Evolutionary conservation across 2,888 invertebrate species (phyloP).

Genomic region (Lepidocyrtinus sp.): DNA sequence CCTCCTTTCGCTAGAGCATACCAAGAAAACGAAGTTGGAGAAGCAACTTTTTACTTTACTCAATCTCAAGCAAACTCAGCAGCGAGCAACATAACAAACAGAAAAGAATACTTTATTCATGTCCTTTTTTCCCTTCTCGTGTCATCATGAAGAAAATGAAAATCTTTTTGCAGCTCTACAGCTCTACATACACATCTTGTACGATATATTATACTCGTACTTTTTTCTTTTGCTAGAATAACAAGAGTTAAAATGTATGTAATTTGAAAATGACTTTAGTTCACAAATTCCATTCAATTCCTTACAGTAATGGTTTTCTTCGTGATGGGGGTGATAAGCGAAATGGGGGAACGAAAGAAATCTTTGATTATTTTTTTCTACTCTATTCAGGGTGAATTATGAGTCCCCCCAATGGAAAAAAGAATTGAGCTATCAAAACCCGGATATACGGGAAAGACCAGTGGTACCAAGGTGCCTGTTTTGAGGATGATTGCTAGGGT

Average conservation of each 20-base stretch:
- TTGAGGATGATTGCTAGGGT: background rate
- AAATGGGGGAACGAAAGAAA: background rate
- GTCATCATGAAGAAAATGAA: conserved; percentile 18
- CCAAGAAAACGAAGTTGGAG: background rate
- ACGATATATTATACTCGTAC: background rate
- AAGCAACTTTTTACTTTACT: background rate
- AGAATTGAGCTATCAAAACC: background rate
- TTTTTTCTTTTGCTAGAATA: background rate
- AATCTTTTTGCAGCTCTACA: no score
- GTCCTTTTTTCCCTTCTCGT: background rate
- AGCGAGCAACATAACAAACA: conserved; percentile 5
- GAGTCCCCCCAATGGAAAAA: background rate
- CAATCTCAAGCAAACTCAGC: background rate
- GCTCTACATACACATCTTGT: background rate
- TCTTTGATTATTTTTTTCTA: background rate
- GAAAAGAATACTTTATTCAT: background rate
- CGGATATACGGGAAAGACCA: background rate
- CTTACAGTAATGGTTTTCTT: background rate
- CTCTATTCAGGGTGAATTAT: background rate
- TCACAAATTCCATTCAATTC: background rate
- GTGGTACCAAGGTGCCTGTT: background rate
- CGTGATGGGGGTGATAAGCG: background rate
- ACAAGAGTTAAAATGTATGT: background rate
- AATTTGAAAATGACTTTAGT: conserved; percentile 17
- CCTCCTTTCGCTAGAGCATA: no score